Conservation (phyloP, 2,888 invertebrate genomes). For the Habrosyne pyritoides region DNA sequence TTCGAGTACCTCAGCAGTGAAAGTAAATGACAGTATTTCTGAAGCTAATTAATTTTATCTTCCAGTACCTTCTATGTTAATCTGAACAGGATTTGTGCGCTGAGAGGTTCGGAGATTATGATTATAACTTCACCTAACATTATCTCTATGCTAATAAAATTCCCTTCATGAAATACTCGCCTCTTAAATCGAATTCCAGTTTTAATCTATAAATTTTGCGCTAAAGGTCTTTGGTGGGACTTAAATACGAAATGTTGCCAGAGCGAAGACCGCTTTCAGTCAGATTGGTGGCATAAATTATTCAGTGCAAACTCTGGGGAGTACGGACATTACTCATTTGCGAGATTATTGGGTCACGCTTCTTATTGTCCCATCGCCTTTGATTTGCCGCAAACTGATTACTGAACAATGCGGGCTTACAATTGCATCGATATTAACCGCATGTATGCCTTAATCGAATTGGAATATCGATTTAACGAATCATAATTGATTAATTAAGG, state of each 20-base stretch:
- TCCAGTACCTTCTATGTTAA: neutral
- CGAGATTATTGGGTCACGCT: slow-evolving; percentile 41
- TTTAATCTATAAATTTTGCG: neutral
- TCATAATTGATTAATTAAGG: neutral
- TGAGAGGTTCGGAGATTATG: neutral
- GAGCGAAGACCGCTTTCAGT: slow-evolving; percentile 42
- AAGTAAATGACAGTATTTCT: neutral
- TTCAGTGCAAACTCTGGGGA: slow-evolving; percentile 36
- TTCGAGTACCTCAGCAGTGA: neutral
- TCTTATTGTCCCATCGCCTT: slow-evolving; percentile 25
- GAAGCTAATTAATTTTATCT: slow-evolving; percentile 1
- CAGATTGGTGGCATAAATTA: slow-evolving; percentile 58
- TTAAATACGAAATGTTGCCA: neutral
- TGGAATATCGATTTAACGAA: slow-evolving; percentile 3
- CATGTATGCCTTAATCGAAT: neutral
- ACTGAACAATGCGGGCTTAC: slow-evolving; percentile 18
- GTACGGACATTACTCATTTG: slow-evolving; percentile 47
- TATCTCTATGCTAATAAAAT: neutral
- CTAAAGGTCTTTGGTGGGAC: neutral
- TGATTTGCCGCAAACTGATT: slow-evolving; percentile 22
- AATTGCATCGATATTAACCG: slow-evolving; percentile 9
- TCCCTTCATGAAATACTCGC: neutral
- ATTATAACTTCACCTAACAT: neutral
- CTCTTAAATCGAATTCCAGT: neutral
- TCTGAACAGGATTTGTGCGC: neutral